Evolutionary conservation across 1,140 invertebrate species (phyloP).

Genomic region (Zaprionus ornatus): DNA sequence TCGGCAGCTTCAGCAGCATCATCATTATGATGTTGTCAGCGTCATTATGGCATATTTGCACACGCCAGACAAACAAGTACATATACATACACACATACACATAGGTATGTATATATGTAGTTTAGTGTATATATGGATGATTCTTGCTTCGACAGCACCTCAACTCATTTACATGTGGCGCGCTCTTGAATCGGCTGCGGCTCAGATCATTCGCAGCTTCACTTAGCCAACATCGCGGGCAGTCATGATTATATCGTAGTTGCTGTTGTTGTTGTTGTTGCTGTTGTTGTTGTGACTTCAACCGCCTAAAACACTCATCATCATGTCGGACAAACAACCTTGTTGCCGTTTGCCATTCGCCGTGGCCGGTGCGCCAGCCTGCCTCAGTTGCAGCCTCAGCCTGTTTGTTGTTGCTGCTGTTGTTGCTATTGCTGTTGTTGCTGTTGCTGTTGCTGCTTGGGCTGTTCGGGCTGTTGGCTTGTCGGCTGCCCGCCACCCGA

Average conservation of each 20-base stretch:
- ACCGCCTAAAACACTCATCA: constrained; percentile 79
- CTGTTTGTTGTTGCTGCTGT: constrained; percentile 9
- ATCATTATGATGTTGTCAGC: constrained; percentile 21
- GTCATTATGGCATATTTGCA: constrained; percentile 24
- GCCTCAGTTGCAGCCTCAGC: neutral
- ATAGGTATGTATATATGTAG: neutral
- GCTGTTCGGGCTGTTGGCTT: constrained; percentile 1
- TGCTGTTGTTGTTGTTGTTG: constrained; percentile 26
- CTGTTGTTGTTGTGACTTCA: constrained; percentile 42
- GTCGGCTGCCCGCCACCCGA: constrained; percentile 40
- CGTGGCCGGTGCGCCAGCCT: constrained; percentile 25
- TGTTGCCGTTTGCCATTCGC: constrained; percentile 66
- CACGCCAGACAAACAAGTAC: neutral
- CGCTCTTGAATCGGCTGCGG: constrained; percentile 59
- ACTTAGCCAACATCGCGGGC: constrained; percentile 73
- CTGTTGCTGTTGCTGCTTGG: neutral
- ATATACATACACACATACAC: neutral
- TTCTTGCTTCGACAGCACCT: constrained; percentile 62
- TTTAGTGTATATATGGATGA: neutral
- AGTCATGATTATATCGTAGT: constrained; percentile 70
- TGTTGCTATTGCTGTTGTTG: constrained; percentile 11
- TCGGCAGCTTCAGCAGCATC: constrained; percentile 21
- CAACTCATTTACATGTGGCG: constrained; percentile 72
- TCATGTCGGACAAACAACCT: constrained; percentile 80
- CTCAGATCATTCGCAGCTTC: constrained; percentile 52